Conservation (phyloP, 2,888 invertebrate species). For the Diadromus collaris region DNA sequence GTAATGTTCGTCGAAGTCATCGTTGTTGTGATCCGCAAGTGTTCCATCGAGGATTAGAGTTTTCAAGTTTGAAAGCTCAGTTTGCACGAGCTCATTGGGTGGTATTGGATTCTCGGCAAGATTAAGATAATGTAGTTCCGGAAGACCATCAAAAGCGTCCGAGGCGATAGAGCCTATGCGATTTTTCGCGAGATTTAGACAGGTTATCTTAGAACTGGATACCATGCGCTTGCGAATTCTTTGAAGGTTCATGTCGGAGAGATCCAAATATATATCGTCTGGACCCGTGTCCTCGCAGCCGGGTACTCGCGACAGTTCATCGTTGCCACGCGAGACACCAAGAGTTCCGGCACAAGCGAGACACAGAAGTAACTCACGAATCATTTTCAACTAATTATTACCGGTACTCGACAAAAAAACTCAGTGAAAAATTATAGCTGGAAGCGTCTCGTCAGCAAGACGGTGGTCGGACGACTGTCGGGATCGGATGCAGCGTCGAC, state of each 20-base stretch:
- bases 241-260: slow-evolving; percentile 10
- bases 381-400: slow-evolving; percentile 11
- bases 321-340: neutral
- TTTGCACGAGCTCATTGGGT: neutral
- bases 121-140: slow-evolving; percentile 4
- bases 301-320: neutral
- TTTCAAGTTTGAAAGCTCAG: neutral
- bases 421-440: neutral
- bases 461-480: slow-evolving; percentile 8
- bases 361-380: slow-evolving; percentile 13
- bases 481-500: neutral
- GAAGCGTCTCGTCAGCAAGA: neutral
- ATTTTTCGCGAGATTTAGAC: neutral
- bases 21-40: neutral
- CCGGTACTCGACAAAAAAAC: neutral
- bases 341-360: slow-evolving; percentile 3
- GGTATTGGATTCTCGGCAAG: neutral
- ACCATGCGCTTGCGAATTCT: neutral
- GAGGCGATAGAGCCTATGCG: neutral
- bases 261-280: slow-evolving; percentile 27
- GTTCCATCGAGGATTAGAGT: slow-evolving; percentile 33
- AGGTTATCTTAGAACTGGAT: neutral
- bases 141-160: slow-evolving; percentile 1
- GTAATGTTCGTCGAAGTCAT: too few species aligned
- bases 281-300: slow-evolving; percentile 23